Evolutionary conservation across 2,888 invertebrate genomes (phyloP), one percentile per base, ranked within the genome.

Genomic region (Eledone cirrhosa): DNA sequence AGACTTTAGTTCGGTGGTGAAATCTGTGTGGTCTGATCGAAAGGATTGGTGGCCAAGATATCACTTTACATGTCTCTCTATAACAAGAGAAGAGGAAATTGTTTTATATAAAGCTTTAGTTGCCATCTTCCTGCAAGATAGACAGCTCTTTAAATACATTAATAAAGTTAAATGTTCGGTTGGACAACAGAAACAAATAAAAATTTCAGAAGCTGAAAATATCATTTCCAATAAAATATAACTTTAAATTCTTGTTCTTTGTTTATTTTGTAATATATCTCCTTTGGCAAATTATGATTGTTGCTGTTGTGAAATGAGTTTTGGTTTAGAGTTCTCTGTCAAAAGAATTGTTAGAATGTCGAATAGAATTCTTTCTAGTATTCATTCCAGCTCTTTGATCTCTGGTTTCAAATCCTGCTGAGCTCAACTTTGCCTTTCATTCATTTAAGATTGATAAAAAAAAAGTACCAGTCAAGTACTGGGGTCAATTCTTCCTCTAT

Each of bases 1-100:
- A 19, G 31, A 0, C 31, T 72, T 72, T n/a, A 41, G 33, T 13
- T 13, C 31, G 13, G 14, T 2, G 22, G n/a, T 72, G 7, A 1
- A 72, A n/a, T 41, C 72, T 16, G 11, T 72, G 2, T 72, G 72
- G 72, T 72, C 72, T 13, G 33, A 72, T 41, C 33, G 72, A 33
- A 33, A 41, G 72, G 22, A 4, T n/a, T 72, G 72, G 72, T 72
- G 72, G 72, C 72, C 72, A 22, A 22, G 13, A 13, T 72, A 72
- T n/a, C 72, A 72, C 22, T 72, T 72, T n/a, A 31, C 13, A 0
- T 31, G 16, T 41, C n/a, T 72, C 3, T 33, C 33, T 27, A n/a
- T 33, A 24, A 13, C 72, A 41, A 41, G 5, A 4, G 72, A 72
- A 14, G 22, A 72, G 33, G 22, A 41, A n/a, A 31, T 72, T 72